Percentiles rank a stretch among this genome's conserved stretches.
phyloP scores from a whole-genome alignment of 2,888 invertebrate species.

The Chymomyza caudatula region DNA sequence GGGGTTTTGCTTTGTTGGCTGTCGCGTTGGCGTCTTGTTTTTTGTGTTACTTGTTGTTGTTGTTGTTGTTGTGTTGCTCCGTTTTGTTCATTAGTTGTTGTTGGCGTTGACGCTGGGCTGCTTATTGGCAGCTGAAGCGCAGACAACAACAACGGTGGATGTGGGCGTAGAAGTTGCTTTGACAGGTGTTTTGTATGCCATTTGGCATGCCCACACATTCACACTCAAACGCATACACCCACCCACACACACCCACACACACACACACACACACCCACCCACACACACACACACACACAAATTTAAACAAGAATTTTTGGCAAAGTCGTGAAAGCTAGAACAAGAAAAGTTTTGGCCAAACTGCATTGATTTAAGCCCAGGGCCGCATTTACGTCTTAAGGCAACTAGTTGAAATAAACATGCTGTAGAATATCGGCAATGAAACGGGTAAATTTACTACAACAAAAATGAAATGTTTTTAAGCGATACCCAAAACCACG shows the following conservation, averaged over 20 bases:
- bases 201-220: conserved; percentile 26
- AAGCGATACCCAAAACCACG: no score
- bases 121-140: conserved; percentile 31
- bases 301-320: neutral
- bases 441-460: no score
- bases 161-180: conserved; percentile 29
- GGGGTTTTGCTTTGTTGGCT: no score
- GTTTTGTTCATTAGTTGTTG: conserved; percentile 2
- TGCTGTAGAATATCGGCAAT: no score
- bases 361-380: neutral
- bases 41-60: no score
- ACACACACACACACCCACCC: neutral
- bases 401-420: no score
- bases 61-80: neutral
- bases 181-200: conserved; percentile 39
- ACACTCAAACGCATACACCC: neutral
- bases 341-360: neutral
- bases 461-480: no score
- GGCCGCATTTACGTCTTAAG: no score
- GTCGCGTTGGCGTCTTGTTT: no score
- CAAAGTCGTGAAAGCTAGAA: neutral
- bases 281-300: neutral
- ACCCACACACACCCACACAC: neutral
- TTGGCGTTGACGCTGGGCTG: conserved; percentile 16
- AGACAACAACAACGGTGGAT: conserved; percentile 15